Conservation (phyloP, 2,888 invertebrate genomes). For the Steinernema scapterisci region DNA sequence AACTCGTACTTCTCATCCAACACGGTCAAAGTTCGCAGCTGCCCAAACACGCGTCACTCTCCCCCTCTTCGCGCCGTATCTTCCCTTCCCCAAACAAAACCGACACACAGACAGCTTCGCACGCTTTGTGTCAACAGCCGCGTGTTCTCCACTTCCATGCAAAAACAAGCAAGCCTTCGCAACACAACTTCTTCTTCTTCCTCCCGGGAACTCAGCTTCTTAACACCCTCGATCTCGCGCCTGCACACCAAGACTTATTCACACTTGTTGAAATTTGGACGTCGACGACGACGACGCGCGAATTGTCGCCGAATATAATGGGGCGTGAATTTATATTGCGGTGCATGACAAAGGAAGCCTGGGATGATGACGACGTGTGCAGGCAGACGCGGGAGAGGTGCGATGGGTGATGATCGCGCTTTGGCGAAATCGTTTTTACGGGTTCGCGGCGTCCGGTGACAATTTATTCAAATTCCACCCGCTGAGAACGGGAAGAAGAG, state of each 20-base stretch:
- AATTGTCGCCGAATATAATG: slow-evolving; percentile 11
- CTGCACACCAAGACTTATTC: neutral
- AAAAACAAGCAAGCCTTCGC: too few species aligned
- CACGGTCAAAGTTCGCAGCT: too few species aligned
- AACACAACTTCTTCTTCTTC: neutral
- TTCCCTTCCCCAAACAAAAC: too few species aligned
- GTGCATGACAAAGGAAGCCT: slow-evolving; percentile 26
- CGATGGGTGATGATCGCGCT: neutral
- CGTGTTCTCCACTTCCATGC: too few species aligned
- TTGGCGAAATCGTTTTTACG: neutral
- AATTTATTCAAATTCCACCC: slow-evolving; percentile 29
- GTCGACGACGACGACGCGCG: neutral
- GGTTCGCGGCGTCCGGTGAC: neutral
- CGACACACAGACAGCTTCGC: too few species aligned
- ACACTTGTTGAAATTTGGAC: slow-evolving; percentile 25
- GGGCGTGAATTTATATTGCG: slow-evolving; percentile 32
- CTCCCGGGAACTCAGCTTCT: too few species aligned
- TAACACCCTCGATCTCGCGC: neutral
- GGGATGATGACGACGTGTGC: too few species aligned
- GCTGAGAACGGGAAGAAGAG: too few species aligned
- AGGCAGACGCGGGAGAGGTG: neutral
- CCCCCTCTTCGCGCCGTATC: too few species aligned
- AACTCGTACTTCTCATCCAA: too few species aligned
- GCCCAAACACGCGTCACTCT: too few species aligned
- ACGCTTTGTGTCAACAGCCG: too few species aligned